These are phyloP conservation scores for Lycocorax pyrrhopterus DNA, from an alignment of 2,113 vertebrate genomes.

Conservation along the genomic window DNA sequence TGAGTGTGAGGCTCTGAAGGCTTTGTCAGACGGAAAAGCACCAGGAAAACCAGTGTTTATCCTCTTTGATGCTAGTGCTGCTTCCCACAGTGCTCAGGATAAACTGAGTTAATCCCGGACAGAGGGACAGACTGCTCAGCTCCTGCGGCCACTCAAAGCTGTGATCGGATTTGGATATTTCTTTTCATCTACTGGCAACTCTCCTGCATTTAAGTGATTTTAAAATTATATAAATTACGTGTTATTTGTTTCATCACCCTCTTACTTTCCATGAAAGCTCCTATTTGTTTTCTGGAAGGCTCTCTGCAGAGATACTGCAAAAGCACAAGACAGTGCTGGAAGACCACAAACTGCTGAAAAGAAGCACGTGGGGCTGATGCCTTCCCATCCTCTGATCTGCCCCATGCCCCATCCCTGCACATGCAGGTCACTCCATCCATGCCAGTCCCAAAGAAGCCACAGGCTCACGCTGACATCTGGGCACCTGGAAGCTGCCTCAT, in stretches of 20 bases:
- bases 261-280: background rate
- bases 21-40: constrained; percentile 38
- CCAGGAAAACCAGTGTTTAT: background rate
- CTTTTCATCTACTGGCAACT: background rate
- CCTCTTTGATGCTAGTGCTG: background rate
- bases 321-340: background rate
- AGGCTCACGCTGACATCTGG: background rate
- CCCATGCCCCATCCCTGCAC: background rate
- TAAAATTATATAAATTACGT: background rate
- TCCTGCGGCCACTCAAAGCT: background rate
- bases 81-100: background rate
- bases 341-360: background rate
- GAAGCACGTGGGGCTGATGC: background rate
- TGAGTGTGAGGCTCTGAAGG: background rate
- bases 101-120: background rate
- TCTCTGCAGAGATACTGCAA: background rate
- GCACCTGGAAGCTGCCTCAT: accelerated
- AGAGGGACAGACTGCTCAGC: background rate
- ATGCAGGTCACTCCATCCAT: background rate
- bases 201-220: background rate
- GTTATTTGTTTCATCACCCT: background rate
- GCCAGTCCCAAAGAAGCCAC: background rate
- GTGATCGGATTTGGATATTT: background rate
- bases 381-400: background rate
- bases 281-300: background rate